phyloP scores from a whole-genome alignment of 1,140 invertebrate genomes.

The Heliconius eleuchia region DNA sequence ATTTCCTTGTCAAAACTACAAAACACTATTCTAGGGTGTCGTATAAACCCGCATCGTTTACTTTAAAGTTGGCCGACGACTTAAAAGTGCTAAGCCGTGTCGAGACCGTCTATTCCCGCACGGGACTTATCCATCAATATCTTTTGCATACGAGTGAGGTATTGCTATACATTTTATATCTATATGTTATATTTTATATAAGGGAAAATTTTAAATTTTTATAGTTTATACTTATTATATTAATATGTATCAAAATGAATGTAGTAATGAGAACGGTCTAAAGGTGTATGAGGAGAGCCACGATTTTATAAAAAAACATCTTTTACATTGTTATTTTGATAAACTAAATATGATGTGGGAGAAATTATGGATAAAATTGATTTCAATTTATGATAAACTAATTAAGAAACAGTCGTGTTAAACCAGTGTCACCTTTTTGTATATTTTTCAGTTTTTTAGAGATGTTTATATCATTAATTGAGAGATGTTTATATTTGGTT shows the following conservation, averaged over 20 bases:
- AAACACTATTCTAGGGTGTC: slow-evolving; percentile 33
- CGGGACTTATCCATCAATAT: slow-evolving; percentile 77
- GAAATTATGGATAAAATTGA: too few species aligned
- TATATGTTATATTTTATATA: neutral
- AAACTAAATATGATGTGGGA: too few species aligned
- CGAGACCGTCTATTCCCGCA: slow-evolving; percentile 69
- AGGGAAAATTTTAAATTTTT: neutral
- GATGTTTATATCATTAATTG: too few species aligned
- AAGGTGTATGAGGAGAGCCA: too few species aligned
- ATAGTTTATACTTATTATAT: neutral
- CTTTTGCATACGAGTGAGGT: slow-evolving; percentile 64
- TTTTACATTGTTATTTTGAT: too few species aligned
- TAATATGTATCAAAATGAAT: neutral
- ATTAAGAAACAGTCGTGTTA: too few species aligned
- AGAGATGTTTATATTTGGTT: too few species aligned
- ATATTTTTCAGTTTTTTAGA: too few species aligned
- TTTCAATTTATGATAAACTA: too few species aligned
- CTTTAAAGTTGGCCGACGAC: slow-evolving; percentile 42
- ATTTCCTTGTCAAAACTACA: slow-evolving; percentile 37
- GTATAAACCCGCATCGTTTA: slow-evolving; percentile 35
- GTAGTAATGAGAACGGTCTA: neutral
- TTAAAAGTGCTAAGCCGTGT: slow-evolving; percentile 78
- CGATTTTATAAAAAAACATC: too few species aligned
- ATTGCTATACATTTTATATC: slow-evolving; percentile 17
- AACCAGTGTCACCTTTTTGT: too few species aligned